Conservation (phyloP, 2,797 vertebrate species). For the Tokudaia tokunoshimensis region DNA sequence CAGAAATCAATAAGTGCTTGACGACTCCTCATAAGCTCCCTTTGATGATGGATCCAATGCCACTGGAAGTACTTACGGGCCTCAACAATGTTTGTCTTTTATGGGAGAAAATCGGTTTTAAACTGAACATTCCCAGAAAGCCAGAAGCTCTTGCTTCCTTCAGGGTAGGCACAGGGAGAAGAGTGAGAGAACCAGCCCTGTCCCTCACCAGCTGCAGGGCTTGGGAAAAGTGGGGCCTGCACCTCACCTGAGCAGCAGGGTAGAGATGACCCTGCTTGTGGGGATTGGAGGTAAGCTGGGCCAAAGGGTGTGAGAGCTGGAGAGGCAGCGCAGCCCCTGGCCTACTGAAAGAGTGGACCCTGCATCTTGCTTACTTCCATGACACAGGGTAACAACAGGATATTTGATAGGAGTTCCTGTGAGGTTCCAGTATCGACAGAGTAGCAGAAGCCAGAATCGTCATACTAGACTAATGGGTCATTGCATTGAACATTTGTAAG, state of each 20-base stretch:
- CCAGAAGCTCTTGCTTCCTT: conserved; percentile 18
- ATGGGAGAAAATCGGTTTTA: conserved; percentile 54
- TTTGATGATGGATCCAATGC: conserved; percentile 60
- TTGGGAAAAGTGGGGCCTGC: not conserved
- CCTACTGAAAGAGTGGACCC: not conserved
- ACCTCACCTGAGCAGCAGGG: not conserved
- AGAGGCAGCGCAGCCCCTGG: not conserved
- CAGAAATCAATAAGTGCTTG: conserved; percentile 70
- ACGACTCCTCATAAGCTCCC: conserved; percentile 28
- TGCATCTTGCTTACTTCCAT: not conserved
- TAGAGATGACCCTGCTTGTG: not conserved
- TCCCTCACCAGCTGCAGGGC: not conserved
- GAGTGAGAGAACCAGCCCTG: not conserved
- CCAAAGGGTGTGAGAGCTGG: not conserved
- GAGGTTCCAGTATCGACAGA: not conserved
- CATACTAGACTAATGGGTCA: not conserved
- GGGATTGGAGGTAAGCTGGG: not conserved
- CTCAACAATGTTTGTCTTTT: conserved; percentile 63
- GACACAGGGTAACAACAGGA: not conserved
- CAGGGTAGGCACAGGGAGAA: not conserved
- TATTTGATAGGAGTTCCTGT: not conserved
- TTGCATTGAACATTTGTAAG: not conserved
- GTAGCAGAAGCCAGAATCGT: not conserved
- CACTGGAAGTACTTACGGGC: conserved; percentile 57
- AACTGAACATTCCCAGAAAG: not conserved